A percentile compares a stretch with the other conserved stretches of the same genome.
phyloP scores from a whole-genome alignment of 2,113 vertebrate genomes.

The human (Homo sapiens) region GRCh38 chr12:13685501-13686000 shows the following conservation, averaged over 20 bases:
- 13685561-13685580: background rate
- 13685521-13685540: background rate
- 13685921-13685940: background rate
- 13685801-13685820: background rate
- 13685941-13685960: background rate
- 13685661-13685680: background rate
- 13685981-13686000: background rate
- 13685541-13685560: background rate
- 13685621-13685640: background rate
- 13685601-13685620: background rate
- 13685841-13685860: background rate
- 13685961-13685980: background rate
- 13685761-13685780: background rate
- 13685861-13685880: background rate
- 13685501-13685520: background rate
- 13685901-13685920: background rate
- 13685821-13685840: background rate
- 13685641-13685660: background rate
- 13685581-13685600: background rate
- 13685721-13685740: background rate
- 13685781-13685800: background rate
- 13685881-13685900: background rate
- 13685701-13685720: background rate
- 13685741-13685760: background rate
- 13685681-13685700: background rate